Conservation (phyloP, 2,113 vertebrate genomes). For the Lucifuga dentata region DNA sequence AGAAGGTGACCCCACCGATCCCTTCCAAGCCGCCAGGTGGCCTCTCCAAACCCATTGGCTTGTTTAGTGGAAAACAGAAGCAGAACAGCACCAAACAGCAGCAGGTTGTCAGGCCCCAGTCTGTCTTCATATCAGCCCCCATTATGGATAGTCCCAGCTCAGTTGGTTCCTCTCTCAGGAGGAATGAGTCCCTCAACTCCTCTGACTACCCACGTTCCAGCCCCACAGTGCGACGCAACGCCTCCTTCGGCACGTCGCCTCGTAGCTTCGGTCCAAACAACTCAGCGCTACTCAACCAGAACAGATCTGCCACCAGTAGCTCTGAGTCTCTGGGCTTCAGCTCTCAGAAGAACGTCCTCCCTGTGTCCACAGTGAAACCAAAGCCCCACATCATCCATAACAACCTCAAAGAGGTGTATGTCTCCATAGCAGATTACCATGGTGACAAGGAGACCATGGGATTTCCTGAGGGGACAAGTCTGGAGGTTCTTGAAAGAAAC, state of each 20-base stretch:
- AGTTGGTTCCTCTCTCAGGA: conserved; percentile 89
- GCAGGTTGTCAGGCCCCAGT: conserved; percentile 93
- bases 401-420: conserved; percentile 92
- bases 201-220: conserved; percentile 86
- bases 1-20: conserved; percentile 92
- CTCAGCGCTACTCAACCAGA: conserved; percentile 63
- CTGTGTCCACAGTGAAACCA: conserved; percentile 92
- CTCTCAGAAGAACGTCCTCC: conserved; percentile 87
- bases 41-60: conserved; percentile 85
- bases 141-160: conserved; percentile 74
- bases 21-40: conserved; percentile 96
- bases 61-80: conserved; percentile 83
- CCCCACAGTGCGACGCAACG: conserved; percentile 88
- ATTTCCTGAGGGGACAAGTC: conserved; percentile 95
- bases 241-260: conserved; percentile 90
- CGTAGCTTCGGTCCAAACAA: conserved; percentile 66
- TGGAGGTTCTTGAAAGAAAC: conserved; percentile 97
- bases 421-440: conserved; percentile 97
- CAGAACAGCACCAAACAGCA: conserved; percentile 91
- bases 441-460: conserved; percentile 98
- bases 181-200: conserved; percentile 94
- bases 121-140: conserved; percentile 91
- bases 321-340: conserved; percentile 84
- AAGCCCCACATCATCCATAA: conserved; percentile 98
- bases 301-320: conserved; percentile 71